These are phyloP conservation scores for Julus scandinavius DNA, from an alignment of 2,888 invertebrate genomes.

Conservation along the genomic window DNA sequence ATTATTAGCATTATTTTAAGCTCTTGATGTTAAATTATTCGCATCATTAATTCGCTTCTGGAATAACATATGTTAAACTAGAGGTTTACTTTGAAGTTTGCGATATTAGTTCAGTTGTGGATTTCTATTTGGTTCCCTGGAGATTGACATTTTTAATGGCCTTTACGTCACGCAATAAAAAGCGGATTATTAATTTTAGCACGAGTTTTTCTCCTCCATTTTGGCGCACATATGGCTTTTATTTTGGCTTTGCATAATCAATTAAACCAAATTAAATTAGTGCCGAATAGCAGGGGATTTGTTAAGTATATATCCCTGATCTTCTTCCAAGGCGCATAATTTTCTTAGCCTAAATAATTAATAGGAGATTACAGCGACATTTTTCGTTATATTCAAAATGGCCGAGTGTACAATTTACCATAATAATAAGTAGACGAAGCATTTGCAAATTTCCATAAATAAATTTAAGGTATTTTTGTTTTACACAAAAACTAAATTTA, in stretches of 20 bases:
- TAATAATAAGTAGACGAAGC: too few relatives aligned
- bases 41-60: constrained; percentile 3
- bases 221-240: background rate
- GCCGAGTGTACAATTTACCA: too few relatives aligned
- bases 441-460: too few relatives aligned
- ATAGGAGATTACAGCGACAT: background rate
- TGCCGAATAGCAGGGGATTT: background rate
- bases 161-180: constrained; percentile 12
- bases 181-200: constrained; percentile 1
- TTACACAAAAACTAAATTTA: too few relatives aligned
- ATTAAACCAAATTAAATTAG: constrained; percentile 14
- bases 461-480: too few relatives aligned
- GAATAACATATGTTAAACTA: background rate
- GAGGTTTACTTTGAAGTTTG: background rate
- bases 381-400: background rate
- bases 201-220: background rate
- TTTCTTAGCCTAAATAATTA: background rate
- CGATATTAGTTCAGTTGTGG: background rate
- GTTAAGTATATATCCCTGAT: background rate
- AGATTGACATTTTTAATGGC: constrained; percentile 1
- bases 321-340: background rate
- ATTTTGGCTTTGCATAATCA: background rate
- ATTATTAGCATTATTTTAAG: constrained; percentile 6
- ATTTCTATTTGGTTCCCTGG: background rate
- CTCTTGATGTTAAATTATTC: constrained; percentile 1